Base-by-base conservation (phyloP, 2,113 vertebrate species). In the Oncorhynchus clarkii region DNA sequence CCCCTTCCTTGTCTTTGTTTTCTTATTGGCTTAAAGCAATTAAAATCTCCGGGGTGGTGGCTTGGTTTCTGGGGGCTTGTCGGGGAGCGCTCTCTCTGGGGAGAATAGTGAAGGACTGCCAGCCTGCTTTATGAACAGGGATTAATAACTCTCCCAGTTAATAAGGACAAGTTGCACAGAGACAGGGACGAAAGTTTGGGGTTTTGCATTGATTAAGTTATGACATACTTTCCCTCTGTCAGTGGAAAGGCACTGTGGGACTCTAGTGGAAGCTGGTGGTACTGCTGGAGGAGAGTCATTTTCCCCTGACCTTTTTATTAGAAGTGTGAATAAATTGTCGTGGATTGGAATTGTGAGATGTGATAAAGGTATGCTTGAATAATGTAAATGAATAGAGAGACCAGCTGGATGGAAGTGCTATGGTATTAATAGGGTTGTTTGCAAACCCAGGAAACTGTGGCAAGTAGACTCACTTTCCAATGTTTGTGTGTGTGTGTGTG, bases 21-120 rank as follows among this genome's bases (percentile, higher is more conserved):
- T 79, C 70, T 83, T 78, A 83, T 85, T 85, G 78, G 83, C 84
- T 90, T 88, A 81, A 87, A 85, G 83, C 78, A 88, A 84, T 89
- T 89, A 89, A 86, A 85, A 76, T 81, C 34, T 70, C 71, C 69
- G 16, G 67, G 49, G 64, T 60, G 49, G 45, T 22, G 11, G 18
- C 34, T 1, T 76, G 7, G 7, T 64, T 66, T 57, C 62, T 70
- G 45, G 11, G 70, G 27, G 66, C 77, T 70, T 67, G 48, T 45
- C 59, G 22, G 70, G 80, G 45, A 74, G 71, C 66, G 72, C 78
- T 72, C 39, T 45, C 39, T 45, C 79, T 16, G 66, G 77, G 51
- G 67, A 79, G 57, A 82, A 81, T 34, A 70, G 51, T 81, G 67
- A 84, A 82, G 51, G 48, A 76, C 48, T 62, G 78, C 66, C 49